phyloP scores from a whole-genome alignment of 1,140 invertebrate genomes.

The Tyrophagus putrescentiae region DNA sequence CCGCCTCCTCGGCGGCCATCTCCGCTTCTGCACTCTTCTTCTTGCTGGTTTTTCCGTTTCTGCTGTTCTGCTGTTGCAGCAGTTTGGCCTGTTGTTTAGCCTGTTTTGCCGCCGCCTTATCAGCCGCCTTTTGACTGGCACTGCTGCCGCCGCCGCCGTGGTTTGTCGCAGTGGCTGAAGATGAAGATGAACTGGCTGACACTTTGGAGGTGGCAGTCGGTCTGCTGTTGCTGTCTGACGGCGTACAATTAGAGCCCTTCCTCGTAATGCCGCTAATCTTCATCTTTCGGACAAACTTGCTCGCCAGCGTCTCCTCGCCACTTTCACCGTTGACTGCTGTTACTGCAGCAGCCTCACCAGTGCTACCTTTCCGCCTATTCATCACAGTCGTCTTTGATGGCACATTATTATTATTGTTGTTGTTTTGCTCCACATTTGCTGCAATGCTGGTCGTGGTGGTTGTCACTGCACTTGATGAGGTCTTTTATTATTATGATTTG shows the following conservation, averaged over 20 bases:
- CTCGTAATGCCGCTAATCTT: constrained; percentile 2
- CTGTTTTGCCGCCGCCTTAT: neutral
- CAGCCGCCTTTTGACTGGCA: neutral
- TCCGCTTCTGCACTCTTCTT: constrained; percentile 6
- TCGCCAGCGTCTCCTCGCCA: constrained; percentile 6
- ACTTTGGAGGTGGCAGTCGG: too few species aligned
- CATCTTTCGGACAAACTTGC: constrained; percentile 6
- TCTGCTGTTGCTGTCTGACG: too few species aligned
- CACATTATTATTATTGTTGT: constrained; percentile 16
- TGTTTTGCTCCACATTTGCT: neutral
- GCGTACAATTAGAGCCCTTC: neutral
- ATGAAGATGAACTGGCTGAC: too few species aligned
- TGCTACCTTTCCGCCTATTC: too few species aligned
- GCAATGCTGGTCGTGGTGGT: neutral
- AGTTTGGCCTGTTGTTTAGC: neutral
- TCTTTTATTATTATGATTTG: too few species aligned
- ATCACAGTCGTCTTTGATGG: too few species aligned
- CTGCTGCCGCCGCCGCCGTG: too few species aligned
- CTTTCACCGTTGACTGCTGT: too few species aligned
- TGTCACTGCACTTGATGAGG: neutral
- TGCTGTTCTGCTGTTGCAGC: neutral
- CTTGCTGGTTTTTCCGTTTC: neutral
- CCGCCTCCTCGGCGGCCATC: neutral
- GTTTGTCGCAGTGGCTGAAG: too few species aligned
- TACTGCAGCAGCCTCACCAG: too few species aligned